Evolutionary conservation across 2,113 vertebrate species (phyloP).

Genomic region (Sterrhoptilus dennistouni): DNA sequence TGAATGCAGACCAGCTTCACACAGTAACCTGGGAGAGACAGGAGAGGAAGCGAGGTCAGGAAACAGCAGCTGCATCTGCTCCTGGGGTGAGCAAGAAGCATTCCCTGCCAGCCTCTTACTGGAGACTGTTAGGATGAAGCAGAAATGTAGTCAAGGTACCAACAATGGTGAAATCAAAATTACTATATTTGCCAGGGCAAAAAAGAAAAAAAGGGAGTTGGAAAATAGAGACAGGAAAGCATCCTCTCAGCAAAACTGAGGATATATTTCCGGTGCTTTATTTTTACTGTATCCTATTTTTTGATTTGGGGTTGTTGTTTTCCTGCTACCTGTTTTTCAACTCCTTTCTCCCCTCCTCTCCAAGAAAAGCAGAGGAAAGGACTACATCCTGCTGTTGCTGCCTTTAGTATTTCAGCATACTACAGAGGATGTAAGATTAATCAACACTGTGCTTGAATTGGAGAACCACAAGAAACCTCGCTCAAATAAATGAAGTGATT

Average conservation of each 20-base stretch:
- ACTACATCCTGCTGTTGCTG: not conserved
- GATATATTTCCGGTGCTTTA: not conserved
- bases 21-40: conserved; percentile 70
- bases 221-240: not conserved
- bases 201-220: not conserved
- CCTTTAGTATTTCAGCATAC: rapidly evolving
- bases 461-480: not conserved
- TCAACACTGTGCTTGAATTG: not conserved
- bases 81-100: not conserved
- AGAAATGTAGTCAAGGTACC: not conserved
- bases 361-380: not conserved
- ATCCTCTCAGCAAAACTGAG: not conserved
- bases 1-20: conserved; percentile 80
- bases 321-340: not conserved
- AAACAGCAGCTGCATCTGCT: not conserved
- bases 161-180: not conserved
- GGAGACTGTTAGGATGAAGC: not conserved
- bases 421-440: not conserved
- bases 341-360: not conserved
- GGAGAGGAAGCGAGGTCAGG: not conserved
- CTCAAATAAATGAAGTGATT: not conserved
- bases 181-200: not conserved
- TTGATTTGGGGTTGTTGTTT: not conserved
- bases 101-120: not conserved
- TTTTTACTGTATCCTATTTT: not conserved